phyloP scores from a whole-genome alignment of 2,113 vertebrate genomes.

The Ailuropoda melanoleuca region DNA sequence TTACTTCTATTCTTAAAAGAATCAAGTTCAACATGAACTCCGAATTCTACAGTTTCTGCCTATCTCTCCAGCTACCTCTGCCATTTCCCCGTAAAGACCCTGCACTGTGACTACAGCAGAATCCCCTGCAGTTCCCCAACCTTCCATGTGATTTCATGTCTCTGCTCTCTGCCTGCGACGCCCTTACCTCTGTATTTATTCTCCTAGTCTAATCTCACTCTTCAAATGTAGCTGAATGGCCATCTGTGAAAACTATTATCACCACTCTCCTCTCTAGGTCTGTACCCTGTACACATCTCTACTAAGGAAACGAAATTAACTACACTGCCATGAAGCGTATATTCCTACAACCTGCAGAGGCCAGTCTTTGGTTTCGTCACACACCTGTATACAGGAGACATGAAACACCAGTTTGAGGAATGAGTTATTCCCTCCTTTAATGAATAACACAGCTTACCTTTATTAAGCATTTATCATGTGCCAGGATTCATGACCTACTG shows the following conservation, averaged over 20 bases:
- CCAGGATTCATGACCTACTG: not conserved
- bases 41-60: not conserved
- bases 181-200: not conserved
- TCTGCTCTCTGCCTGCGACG: not conserved
- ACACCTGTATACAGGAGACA: not conserved
- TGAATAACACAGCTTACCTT: not conserved
- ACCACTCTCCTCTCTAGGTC: not conserved
- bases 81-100: not conserved
- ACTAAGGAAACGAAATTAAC: not conserved
- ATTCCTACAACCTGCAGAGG: not conserved
- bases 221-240: not conserved
- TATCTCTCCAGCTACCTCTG: not conserved
- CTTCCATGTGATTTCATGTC: not conserved
- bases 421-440: not conserved
- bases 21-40: not conserved
- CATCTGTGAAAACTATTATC: not conserved
- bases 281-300: not conserved
- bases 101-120: not conserved
- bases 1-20: not conserved
- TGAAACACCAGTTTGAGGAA: not conserved
- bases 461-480: not conserved
- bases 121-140: not conserved
- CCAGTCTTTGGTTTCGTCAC: not conserved
- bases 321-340: rapidly evolving
- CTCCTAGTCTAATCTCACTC: not conserved